Base-by-base conservation (phyloP, 2,888 invertebrate species). In the Ernsta delagoae region DNA sequence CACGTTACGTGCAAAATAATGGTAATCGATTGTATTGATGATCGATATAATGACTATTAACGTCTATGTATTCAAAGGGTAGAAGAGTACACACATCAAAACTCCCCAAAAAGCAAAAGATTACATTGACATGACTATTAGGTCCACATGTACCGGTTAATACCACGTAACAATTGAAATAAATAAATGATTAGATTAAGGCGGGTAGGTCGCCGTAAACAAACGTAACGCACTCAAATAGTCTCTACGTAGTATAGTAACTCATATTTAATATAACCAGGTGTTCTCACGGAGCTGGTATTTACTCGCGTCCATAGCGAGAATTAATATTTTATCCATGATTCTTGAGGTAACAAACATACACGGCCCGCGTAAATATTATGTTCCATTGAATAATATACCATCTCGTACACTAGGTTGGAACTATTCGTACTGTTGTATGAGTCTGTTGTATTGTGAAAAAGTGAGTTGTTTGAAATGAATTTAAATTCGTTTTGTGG, bases 201-300 rank as follows among this genome's bases (percentile, higher is more conserved):
- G 45, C n/a, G 5, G 9, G 45, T 16, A 50, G 16, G 48, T 50
- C n/a, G 4, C 45, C n/a, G 45, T 50, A 16, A 50, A 50, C 16
- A 12, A 16, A 16, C 16, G 48, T 16, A 16, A 16, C 16, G 7
- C 6, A 6, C 12, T 16, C 16, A 12, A 50, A 50, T 6, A 7
- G 12, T 16, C 6, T 16, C 6, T 5, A 48, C 6, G 48, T 48
- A 48, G 36, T 36, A 36, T 36, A 41, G 48, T 12, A 50, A 50
- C 16, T 50, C 50, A 50, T 50, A 50, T n/a, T n/a, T n/a, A 50
- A 50, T 50, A 50, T 50, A 12, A 50, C 50, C 50, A 50, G 50
- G 50, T 50, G 50, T 50, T 50, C 50, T 50, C 12, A 16, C 12
- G 12, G 50, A 50, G 7, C 16, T 16, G 6, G 50, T 50, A 16